Evolutionary conservation across 2,113 vertebrate species (phyloP).

Genomic region (Ceuthmochares aereus): DNA sequence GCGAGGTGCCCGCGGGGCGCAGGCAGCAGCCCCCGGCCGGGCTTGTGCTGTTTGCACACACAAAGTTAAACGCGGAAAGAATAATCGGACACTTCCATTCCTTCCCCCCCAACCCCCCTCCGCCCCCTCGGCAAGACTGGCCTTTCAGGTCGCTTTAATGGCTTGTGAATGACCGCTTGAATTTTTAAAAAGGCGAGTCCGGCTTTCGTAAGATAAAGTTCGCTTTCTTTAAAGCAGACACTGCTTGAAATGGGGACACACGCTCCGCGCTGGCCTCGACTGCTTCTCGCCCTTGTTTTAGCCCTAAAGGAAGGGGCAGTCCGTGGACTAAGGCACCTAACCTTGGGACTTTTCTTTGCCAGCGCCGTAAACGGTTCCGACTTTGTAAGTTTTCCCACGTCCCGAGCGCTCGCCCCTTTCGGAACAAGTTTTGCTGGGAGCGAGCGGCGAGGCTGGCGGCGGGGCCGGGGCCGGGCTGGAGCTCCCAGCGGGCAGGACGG

Average conservation of each 20-base stretch:
- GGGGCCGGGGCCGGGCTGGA: too few relatives aligned
- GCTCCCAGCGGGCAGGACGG: background rate
- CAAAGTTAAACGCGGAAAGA: conserved; percentile 13
- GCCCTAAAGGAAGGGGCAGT: conserved; percentile 39
- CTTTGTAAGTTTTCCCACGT: background rate
- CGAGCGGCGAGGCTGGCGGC: too few relatives aligned
- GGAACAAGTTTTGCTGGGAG: background rate
- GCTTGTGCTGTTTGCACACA: background rate
- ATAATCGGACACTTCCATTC: background rate
- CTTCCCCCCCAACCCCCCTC: too few relatives aligned
- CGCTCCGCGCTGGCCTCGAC: conserved; percentile 36
- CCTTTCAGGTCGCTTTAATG: conserved; percentile 66
- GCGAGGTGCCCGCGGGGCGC: background rate
- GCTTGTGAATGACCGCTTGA: conserved; percentile 68
- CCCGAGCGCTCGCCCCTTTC: background rate
- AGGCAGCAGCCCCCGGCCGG: background rate
- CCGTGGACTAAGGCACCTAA: background rate
- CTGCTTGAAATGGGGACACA: conserved; percentile 44
- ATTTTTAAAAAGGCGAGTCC: conserved; percentile 65
- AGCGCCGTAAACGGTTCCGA: background rate
- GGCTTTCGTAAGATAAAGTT: conserved; percentile 46
- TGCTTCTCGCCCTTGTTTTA: background rate
- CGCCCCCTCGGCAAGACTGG: background rate
- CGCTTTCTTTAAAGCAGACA: conserved; percentile 54
- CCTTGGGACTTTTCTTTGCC: background rate